Percentiles rank a stretch among this genome's conserved stretches.
phyloP scores from a whole-genome alignment of 2,797 vertebrate genomes.

The Enteromius anoplus region DNA sequence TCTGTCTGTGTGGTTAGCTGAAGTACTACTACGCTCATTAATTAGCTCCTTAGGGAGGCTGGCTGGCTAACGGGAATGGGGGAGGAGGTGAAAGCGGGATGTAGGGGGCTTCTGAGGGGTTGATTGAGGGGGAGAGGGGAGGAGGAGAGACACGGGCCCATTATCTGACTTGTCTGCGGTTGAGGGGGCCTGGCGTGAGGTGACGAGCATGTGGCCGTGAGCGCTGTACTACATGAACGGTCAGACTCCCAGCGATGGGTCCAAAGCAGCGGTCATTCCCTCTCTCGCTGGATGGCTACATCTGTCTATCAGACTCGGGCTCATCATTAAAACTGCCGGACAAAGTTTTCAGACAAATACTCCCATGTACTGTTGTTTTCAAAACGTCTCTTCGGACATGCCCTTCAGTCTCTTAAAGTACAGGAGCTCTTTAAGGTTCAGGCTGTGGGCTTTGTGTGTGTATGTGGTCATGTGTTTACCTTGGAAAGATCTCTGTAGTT shows the following conservation, averaged over 20 bases:
- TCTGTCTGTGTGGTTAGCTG: constrained; percentile 46
- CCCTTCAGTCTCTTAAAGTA: background rate
- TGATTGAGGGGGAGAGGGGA: constrained; percentile 31
- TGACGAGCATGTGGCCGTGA: background rate
- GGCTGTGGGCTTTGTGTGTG: constrained; percentile 3
- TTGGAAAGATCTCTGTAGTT: constrained; percentile 99
- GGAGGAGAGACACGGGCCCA: constrained; percentile 27
- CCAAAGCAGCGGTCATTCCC: constrained; percentile 1
- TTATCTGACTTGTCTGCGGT: constrained; percentile 47
- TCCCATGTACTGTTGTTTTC: background rate
- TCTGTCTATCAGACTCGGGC: constrained; percentile 16
- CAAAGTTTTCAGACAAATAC: constrained; percentile 1
- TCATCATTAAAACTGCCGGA: constrained; percentile 27
- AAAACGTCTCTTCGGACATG: constrained; percentile 12
- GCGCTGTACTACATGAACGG: constrained; percentile 5
- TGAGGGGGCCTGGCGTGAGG: constrained; percentile 41
- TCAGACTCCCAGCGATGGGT: constrained; percentile 16
- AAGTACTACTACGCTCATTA: constrained; percentile 57
- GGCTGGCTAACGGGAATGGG: constrained; percentile 42
- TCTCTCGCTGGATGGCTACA: constrained; percentile 11
- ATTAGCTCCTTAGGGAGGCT: constrained; percentile 62
- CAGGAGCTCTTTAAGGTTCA: background rate
- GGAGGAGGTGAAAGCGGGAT: constrained; percentile 26
- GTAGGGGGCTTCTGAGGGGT: constrained; percentile 23
- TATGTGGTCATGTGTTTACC: constrained; percentile 73